Percentiles rank a stretch among this genome's conserved stretches.
phyloP scores from a whole-genome alignment of 1,140 invertebrate species.

The Hyposmocoma kahamanoa region DNA sequence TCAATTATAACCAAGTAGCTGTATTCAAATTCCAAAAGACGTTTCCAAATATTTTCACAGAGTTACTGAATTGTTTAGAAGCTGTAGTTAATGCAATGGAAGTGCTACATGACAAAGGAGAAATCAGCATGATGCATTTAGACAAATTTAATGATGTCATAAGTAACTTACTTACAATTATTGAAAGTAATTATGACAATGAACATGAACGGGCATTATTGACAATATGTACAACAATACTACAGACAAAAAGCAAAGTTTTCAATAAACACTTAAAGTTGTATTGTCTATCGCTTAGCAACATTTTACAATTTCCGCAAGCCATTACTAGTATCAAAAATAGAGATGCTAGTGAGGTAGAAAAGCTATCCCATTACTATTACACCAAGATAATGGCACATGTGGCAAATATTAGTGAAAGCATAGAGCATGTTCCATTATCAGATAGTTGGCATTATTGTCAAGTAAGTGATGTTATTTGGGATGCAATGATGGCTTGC shows the following conservation, averaged over 20 bases:
- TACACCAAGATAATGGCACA: conserved; percentile 27
- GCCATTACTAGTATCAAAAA: conserved; percentile 34
- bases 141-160: conserved; percentile 33
- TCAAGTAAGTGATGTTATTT: conserved; percentile 31
- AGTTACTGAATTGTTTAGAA: conserved; percentile 36
- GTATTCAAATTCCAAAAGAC: conserved; percentile 27
- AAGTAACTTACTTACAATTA: conserved; percentile 28
- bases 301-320: conserved; percentile 30
- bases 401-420: conserved; percentile 15
- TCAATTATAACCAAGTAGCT: conserved; percentile 33
- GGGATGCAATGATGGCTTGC: conserved; percentile 15
- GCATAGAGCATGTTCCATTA: conserved; percentile 11
- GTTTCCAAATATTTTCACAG: conserved; percentile 30
- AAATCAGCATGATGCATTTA: conserved; percentile 30
- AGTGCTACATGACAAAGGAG: conserved; percentile 42
- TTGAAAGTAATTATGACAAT: conserved; percentile 15
- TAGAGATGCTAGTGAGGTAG: conserved; percentile 38
- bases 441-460: conserved; percentile 37
- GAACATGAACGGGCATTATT: conserved; percentile 26
- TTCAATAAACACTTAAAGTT: conserved; percentile 42
- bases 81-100: conserved; percentile 31
- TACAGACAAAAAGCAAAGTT: conserved; percentile 26
- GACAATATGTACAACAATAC: conserved; percentile 35
- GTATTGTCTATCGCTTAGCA: conserved; percentile 39
- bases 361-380: conserved; percentile 41